A percentile compares a stretch with the other conserved stretches of the same genome.
phyloP scores from a whole-genome alignment of 2,113 vertebrate species.

The Barnardius zonarius region DNA sequence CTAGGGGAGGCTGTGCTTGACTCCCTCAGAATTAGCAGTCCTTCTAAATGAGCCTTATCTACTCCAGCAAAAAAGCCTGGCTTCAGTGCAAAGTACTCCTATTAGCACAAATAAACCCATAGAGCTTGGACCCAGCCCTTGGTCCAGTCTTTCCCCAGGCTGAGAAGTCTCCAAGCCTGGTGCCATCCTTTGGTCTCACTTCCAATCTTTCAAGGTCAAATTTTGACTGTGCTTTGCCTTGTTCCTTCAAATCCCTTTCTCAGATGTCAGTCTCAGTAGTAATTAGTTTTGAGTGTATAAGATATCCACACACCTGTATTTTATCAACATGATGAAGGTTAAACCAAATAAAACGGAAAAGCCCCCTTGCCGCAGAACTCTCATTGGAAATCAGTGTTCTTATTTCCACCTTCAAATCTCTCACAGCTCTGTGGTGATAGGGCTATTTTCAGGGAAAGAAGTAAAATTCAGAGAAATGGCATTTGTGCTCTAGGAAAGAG shows the following conservation, averaged over 20 bases:
- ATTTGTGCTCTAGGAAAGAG: slow-evolving; percentile 60
- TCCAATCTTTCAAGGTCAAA: slow-evolving; percentile 4
- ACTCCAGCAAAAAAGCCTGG: not conserved
- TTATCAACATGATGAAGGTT: not conserved
- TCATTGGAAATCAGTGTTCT: not conserved
- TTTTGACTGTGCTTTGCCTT: slow-evolving; percentile 18
- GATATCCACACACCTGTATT: not conserved
- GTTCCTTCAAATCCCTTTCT: slow-evolving; percentile 10
- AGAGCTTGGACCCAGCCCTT: not conserved
- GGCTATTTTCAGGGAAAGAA: slow-evolving; percentile 56
- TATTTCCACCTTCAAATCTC: not conserved
- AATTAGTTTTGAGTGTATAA: not conserved
- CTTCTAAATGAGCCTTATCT: not conserved
- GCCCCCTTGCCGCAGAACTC: not conserved
- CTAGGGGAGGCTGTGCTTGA: not conserved
- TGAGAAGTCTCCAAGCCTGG: not conserved
- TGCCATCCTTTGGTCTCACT: not conserved
- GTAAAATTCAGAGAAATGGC: slow-evolving; percentile 52
- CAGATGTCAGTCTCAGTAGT: not conserved
- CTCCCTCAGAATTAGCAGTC: not conserved
- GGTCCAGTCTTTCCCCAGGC: not conserved
- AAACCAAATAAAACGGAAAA: not conserved
- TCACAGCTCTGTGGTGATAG: not conserved
- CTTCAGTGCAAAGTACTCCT: not conserved
- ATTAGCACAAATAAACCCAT: not conserved